Evolutionary conservation across 2,888 invertebrate species (phyloP), one percentile per base, ranked within the genome.

Genomic region (Cataglyphis rosenhaueri): DNA sequence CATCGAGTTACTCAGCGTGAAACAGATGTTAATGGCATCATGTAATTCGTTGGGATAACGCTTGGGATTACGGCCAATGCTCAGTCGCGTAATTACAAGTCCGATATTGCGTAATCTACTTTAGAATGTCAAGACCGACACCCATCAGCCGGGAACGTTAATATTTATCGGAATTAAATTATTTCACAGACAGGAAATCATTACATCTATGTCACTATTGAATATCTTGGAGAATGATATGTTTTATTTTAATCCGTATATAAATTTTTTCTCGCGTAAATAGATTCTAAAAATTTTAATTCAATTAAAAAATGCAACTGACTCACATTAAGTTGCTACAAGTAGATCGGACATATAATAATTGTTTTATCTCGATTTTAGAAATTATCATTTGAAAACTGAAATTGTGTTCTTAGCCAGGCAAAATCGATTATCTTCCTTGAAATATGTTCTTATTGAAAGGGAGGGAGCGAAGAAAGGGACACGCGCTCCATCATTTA

Each of bases 1-100:
- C 52, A 35, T 81, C 74, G 62, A 25, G 10, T 35, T 48, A 12
- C 35, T 52, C 48, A n/a, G 15, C 38, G 38, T 35, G 61, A 61
- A 48, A 38, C 48, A 35, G 52, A 73, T 64, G 62, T 79, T 70
- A 48, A 70, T 64, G 29, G 18, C 71, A n/a, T 74, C 75, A 48
- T 48, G 59, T 62, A 64, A 64, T 74, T 74, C 29, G 64, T 41
- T 29, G 52, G 52, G 52, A n/a, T 55, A 71, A 71, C 35, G 52
- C 74, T 38, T 15, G 25, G 38, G 38, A 38, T 74, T 29, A 48
- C n/a, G 38, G 52, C n/a, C 29, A 32, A 73, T 74, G 52, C 15
- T 25, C 25, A 38, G n/a, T 57, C 32, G 74, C 41, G n/a, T 52
- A 81, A 81, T 81, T 81, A 61, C 32, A 12, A 12, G n/a, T 8